Base-by-base conservation (phyloP, 2,797 vertebrate species). In the Sebastes taczanowskii region DNA sequence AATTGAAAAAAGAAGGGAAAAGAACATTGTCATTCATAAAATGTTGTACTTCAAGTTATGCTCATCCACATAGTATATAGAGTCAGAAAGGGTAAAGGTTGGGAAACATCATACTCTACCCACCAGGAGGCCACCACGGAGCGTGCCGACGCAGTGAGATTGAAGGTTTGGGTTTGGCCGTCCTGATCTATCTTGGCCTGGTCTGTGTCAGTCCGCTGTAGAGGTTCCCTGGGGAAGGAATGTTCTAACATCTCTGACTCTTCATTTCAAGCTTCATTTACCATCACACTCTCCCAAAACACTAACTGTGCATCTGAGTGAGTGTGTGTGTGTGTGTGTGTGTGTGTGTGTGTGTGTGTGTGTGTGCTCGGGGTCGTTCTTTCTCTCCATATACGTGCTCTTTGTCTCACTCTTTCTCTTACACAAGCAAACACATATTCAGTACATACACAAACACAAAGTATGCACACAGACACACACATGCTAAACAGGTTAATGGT, bases 231-330 rank as follows among this genome's bases (percentile, higher is more conserved):
- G 71, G 90, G 90, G 92, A 93, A 80, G 75, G 86, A 94, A 89
- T 88, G 85, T 91, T 94, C 92, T 77, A 88, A 87, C 87, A 91
- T 91, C 85, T 90, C 91, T 85, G 88, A 89, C 91, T 93, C 92
- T 89, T 95, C 94, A 95, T 94, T 94, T 94, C 92, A 94, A 84
- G 73, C 92, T 93, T 95, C 92, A 94, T 95, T 95, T 91, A 89
- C 74, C 90, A 80, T 82, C 91, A 92, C 91, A 90, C 84, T 89
- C 83, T 82, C 90, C 91, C 86, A 89, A 94, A 92, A 91, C 90
- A 88, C 88, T 87, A 86, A 83, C 74, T 90, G 68, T 80, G 88
- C 72, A 77, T 86, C 71, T 82, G 83, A 61, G 81, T 82, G 70
- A 68, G 81, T 71, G 80, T 42, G 81, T 72, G 82, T 29, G 65